Evolutionary conservation across 1,140 invertebrate species (phyloP).

Genomic region (Cephus cinctus): DNA sequence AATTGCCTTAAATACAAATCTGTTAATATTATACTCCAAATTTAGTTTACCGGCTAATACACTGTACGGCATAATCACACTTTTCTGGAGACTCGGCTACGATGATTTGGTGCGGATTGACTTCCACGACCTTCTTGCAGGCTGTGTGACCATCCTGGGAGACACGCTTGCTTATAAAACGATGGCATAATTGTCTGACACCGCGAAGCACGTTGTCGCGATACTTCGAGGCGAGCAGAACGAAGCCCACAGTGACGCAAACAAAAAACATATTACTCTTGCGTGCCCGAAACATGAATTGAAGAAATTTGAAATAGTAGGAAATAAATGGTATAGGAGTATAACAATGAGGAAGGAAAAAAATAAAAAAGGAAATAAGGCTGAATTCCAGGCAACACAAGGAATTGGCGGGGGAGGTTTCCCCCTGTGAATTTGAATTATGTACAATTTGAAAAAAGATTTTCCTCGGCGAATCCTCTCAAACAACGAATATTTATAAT

Average conservation of each 20-base stretch:
- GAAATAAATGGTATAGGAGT: constrained; percentile 4
- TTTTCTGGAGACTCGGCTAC: constrained; percentile 47
- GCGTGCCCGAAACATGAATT: too few relatives aligned
- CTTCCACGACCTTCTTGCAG: too few relatives aligned
- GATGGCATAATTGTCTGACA: constrained; percentile 42
- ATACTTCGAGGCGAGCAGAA: constrained; percentile 49
- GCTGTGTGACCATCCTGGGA: too few relatives aligned
- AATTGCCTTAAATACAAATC: too few relatives aligned
- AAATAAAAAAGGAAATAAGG: not conserved
- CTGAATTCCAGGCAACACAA: too few relatives aligned
- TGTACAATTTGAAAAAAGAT: too few relatives aligned
- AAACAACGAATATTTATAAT: too few relatives aligned
- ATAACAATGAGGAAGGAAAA: not conserved
- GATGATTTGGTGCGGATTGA: constrained; percentile 46
- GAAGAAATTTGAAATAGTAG: not conserved
- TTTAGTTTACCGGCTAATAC: constrained; percentile 46
- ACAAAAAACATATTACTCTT: constrained; percentile 44
- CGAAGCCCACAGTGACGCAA: constrained; percentile 47
- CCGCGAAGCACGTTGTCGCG: constrained; percentile 46
- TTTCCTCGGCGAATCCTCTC: too few relatives aligned
- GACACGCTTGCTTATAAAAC: constrained; percentile 31
- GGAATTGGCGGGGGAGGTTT: too few relatives aligned
- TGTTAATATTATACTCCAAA: too few relatives aligned
- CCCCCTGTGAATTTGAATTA: too few relatives aligned
- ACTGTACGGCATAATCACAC: constrained; percentile 48